phyloP scores from a whole-genome alignment of 1,140 invertebrate genomes.

The Stegodyphus dumicola region DNA sequence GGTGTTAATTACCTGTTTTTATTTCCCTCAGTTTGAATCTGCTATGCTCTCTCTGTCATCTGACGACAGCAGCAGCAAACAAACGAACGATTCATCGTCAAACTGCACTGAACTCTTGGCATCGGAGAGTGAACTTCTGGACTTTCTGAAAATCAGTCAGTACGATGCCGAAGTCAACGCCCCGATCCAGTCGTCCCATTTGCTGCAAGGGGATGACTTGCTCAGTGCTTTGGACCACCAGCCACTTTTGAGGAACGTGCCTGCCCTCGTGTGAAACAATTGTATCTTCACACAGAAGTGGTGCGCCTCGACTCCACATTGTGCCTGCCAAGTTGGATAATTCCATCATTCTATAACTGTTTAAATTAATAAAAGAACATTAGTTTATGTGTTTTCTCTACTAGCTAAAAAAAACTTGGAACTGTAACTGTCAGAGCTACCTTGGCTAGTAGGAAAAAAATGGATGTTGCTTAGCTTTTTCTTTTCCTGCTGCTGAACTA shows the following conservation, averaged over 20 bases:
- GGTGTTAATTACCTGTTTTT: not conserved
- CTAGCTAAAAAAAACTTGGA: not conserved
- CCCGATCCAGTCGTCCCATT: slow-evolving; percentile 67
- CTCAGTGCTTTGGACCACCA: slow-evolving; percentile 70
- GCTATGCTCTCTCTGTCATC: slow-evolving; percentile 36
- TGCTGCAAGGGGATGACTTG: slow-evolving; percentile 72
- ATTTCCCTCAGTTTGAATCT: slow-evolving; percentile 13
- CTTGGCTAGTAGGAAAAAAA: not conserved
- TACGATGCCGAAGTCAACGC: slow-evolving; percentile 74
- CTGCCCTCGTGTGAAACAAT: slow-evolving; percentile 24
- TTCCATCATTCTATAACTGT: slow-evolving; percentile 14
- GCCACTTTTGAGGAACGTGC: slow-evolving; percentile 34
- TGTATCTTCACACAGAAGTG: not conserved
- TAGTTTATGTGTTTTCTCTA: slow-evolving; percentile 10
- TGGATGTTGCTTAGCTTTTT: slow-evolving; percentile 2
- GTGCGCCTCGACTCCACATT: slow-evolving; percentile 25
- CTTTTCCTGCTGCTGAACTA: not conserved
- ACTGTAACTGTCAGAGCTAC: not conserved
- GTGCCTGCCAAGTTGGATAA: slow-evolving; percentile 41
- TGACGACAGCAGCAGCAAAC: not conserved
- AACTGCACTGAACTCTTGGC: slow-evolving; percentile 20
- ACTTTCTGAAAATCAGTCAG: slow-evolving; percentile 63
- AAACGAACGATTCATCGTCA: not conserved
- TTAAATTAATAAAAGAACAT: not conserved
- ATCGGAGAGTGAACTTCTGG: slow-evolving; percentile 38